Conservation (phyloP, 1,140 invertebrate species). For the Listronotus bonariensis region DNA sequence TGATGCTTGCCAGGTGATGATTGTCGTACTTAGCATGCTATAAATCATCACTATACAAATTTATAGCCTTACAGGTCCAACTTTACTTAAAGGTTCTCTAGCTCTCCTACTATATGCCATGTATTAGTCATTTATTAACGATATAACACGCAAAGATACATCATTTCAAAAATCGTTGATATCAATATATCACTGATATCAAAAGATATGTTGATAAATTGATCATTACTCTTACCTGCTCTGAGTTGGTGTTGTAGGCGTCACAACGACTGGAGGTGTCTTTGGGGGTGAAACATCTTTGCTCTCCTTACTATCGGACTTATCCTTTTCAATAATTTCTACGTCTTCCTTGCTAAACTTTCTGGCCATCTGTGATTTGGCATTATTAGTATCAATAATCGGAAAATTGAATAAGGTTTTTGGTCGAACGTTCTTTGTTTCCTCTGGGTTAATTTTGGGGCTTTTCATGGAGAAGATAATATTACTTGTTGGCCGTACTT, state of each 20-base stretch:
- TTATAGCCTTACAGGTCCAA: too few species aligned
- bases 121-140: too few species aligned
- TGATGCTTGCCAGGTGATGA: too few species aligned
- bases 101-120: too few species aligned
- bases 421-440: conserved; percentile 15
- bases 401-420: conserved; percentile 40
- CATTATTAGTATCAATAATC: not conserved
- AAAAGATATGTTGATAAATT: not conserved
- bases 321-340: conserved; percentile 57
- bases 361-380: conserved; percentile 37
- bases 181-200: too few species aligned
- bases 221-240: conserved; percentile 15
- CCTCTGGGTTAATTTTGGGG: conserved; percentile 38
- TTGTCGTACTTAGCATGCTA: too few species aligned
- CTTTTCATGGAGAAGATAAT: conserved; percentile 63
- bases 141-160: too few species aligned
- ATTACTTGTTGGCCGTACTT: conserved; percentile 62
- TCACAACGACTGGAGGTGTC: conserved; percentile 41
- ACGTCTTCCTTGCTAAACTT: conserved; percentile 60
- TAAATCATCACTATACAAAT: too few species aligned
- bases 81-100: too few species aligned
- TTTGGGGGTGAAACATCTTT: conserved; percentile 38
- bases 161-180: too few species aligned
- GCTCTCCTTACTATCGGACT: conserved; percentile 48
- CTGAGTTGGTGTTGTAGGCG: conserved; percentile 32